A percentile compares a stretch with the other conserved stretches of the same genome.
These are phyloP conservation scores for Gonatopus flavifemur DNA, from an alignment of 1,140 invertebrate genomes.

Conservation along the genomic window DNA sequence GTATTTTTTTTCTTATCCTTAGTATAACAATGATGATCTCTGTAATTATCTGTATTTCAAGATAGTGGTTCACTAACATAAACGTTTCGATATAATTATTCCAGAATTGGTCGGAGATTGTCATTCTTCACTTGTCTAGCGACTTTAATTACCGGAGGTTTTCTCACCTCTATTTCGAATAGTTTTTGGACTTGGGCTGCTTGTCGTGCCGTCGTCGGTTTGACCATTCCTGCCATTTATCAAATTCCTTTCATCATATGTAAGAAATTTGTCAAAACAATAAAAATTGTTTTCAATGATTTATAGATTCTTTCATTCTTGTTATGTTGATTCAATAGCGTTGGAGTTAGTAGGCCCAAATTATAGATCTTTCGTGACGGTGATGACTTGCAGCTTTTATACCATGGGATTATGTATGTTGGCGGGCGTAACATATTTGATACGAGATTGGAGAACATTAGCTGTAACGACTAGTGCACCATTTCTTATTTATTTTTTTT, in stretches of 20 bases:
- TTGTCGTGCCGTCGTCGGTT: conserved; percentile 76
- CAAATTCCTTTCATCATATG: conserved; percentile 94
- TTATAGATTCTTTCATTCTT: not conserved
- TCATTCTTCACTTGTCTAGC: conserved; percentile 82
- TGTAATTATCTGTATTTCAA: conserved; percentile 1
- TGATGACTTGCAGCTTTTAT: conserved; percentile 88
- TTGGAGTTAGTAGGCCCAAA: conserved; percentile 86
- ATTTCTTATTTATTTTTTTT: conserved; percentile 81
- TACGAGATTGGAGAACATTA: conserved; percentile 79
- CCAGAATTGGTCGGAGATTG: conserved; percentile 73
- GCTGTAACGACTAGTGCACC: conserved; percentile 79
- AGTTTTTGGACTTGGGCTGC: conserved; percentile 82
- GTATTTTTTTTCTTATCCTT: conserved; percentile 42
- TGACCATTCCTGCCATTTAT: conserved; percentile 90
- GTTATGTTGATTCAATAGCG: conserved; percentile 62
- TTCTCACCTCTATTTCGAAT: conserved; percentile 73
- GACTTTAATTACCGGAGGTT: conserved; percentile 74
- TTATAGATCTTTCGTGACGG: conserved; percentile 87
- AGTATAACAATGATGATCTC: not conserved
- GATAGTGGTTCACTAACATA: not conserved
- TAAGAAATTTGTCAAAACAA: conserved; percentile 55
- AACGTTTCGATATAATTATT: conserved; percentile 14
- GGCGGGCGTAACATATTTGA: conserved; percentile 77
- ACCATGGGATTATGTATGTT: conserved; percentile 81
- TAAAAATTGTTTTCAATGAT: not conserved